A percentile compares a stretch with the other conserved stretches of the same genome.
Evolutionary conservation across 2,797 vertebrate genomes (phyloP).

Genomic region (Melanotaenia pygmaea): DNA sequence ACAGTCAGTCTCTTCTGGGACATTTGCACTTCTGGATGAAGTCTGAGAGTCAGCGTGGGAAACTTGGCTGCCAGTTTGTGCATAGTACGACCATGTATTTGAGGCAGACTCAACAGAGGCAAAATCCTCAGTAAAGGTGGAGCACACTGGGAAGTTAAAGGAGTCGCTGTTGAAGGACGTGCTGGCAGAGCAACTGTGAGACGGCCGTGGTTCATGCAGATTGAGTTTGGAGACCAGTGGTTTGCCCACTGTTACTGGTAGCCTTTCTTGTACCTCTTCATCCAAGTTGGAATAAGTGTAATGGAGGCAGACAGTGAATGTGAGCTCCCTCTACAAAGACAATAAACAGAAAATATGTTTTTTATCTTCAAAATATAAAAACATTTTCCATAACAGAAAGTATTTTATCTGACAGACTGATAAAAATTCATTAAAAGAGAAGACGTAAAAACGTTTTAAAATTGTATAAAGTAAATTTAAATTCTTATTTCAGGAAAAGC

Average conservation of each 20-base stretch:
- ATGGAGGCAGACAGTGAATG: slow-evolving; percentile 86
- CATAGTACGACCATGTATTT: slow-evolving; percentile 44
- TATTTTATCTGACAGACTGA: neutral
- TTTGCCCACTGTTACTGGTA: slow-evolving; percentile 82
- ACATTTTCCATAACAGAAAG: neutral
- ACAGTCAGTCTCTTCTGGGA: slow-evolving; percentile 82
- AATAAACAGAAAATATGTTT: slow-evolving; percentile 16
- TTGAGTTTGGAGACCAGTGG: slow-evolving; percentile 91
- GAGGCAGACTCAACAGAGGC: slow-evolving; percentile 52
- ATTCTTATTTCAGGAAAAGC: neutral
- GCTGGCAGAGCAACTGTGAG: slow-evolving; percentile 34
- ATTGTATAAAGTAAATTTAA: neutral
- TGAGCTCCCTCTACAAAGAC: slow-evolving; percentile 82
- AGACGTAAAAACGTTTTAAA: neutral
- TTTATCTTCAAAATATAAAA: neutral
- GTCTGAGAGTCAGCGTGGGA: neutral
- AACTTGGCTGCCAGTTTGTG: slow-evolving; percentile 20
- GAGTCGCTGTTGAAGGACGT: slow-evolving; percentile 58
- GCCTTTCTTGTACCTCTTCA: slow-evolving; percentile 84
- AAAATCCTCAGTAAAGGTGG: slow-evolving; percentile 56
- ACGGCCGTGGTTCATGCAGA: slow-evolving; percentile 72
- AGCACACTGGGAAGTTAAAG: slow-evolving; percentile 46
- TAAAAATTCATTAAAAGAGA: neutral
- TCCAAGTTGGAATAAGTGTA: slow-evolving; percentile 85
- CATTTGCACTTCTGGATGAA: slow-evolving; percentile 62